Evolutionary conservation across 2,113 vertebrate species (phyloP).

Genomic region (Leptocoma aspasia): DNA sequence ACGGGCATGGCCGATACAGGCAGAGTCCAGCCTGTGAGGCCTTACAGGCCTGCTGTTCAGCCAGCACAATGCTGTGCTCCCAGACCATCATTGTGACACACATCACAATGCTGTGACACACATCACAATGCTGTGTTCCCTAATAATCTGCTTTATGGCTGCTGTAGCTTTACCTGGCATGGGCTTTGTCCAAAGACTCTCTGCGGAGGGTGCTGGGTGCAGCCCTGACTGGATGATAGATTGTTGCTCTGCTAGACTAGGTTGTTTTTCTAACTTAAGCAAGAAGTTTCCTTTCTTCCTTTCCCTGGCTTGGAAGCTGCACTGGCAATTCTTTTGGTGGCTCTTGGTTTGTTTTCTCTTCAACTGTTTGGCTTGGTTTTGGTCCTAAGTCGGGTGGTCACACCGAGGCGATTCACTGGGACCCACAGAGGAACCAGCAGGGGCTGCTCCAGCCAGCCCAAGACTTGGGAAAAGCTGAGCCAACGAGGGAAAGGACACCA

Average conservation of each 20-base stretch:
- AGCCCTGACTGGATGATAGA: rapidly evolving
- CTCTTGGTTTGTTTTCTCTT: neutral
- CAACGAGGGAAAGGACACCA: neutral
- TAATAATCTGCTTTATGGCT: neutral
- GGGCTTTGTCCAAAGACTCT: neutral
- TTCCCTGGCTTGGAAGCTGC: neutral
- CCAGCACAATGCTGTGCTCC: no score
- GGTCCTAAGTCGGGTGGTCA: rapidly evolving
- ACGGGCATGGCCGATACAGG: no score
- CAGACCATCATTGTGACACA: no score
- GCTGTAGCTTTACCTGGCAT: rapidly evolving
- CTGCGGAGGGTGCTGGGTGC: neutral
- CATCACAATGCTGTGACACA: no score
- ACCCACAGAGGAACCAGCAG: no score
- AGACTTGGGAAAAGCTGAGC: neutral
- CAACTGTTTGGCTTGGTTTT: neutral
- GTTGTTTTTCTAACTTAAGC: neutral
- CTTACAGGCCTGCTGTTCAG: no score
- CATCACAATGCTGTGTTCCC: neutral
- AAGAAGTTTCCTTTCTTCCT: neutral
- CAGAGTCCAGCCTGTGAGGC: no score
- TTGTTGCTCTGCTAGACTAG: neutral
- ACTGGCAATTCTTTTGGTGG: neutral
- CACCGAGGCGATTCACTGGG: rapidly evolving
- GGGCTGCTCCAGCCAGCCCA: no score